These are phyloP conservation scores for Ennomos fuscantarius DNA, from an alignment of 2,888 invertebrate species.

Conservation along the genomic window DNA sequence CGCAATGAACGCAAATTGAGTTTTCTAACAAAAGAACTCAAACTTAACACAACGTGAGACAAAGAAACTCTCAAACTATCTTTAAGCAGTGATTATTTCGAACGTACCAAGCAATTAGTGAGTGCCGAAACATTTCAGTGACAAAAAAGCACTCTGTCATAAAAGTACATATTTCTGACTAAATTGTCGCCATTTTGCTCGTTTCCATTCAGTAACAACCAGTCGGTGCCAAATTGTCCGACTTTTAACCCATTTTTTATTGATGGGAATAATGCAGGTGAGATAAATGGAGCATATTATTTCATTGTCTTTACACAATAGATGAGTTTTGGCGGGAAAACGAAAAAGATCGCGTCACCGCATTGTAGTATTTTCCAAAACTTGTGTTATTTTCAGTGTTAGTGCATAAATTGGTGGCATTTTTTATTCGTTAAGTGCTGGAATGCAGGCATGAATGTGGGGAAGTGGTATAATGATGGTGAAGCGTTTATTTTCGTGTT, in stretches of 20 bases:
- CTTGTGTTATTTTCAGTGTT: no score
- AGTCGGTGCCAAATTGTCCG: constrained; percentile 28
- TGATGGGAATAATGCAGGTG: constrained; percentile 34
- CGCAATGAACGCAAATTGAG: constrained; percentile 17
- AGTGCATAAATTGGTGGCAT: no score
- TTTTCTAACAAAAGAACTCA: constrained; percentile 25
- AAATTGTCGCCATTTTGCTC: constrained; percentile 12
- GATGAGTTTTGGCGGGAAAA: no score
- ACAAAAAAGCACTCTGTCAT: constrained; percentile 13
- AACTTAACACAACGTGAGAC: constrained; percentile 24
- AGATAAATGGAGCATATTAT: constrained; percentile 30
- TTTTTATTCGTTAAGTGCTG: no score
- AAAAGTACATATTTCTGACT: constrained; percentile 14
- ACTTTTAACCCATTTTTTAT: constrained; percentile 30
- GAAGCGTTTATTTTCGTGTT: no score
- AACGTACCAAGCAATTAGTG: constrained; percentile 24
- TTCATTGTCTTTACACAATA: constrained; percentile 27
- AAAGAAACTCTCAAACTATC: constrained; percentile 21
- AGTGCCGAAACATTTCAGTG: constrained; percentile 19
- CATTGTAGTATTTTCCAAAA: no score
- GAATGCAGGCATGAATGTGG: no score
- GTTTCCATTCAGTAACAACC: constrained; percentile 9
- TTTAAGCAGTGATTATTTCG: constrained; percentile 20
- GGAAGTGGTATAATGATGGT: no score
- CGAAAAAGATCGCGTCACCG: no score